Evolutionary conservation across 2,888 invertebrate species (phyloP), one percentile per base, ranked within the genome.

Genomic region (Drosophila longiperda): DNA sequence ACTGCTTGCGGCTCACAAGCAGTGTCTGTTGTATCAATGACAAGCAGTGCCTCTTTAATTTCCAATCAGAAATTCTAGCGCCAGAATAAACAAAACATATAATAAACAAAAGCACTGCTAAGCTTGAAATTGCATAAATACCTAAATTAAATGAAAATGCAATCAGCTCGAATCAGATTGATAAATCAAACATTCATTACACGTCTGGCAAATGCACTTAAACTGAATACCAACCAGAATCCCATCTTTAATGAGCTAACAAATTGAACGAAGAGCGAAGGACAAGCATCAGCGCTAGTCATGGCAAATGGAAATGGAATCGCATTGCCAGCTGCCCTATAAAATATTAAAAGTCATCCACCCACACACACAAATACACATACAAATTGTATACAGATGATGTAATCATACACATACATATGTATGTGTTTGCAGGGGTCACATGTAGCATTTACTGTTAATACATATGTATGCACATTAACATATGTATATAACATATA

Each of bases 341-440:
- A 73, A 85, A 83, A 85, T 83, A 86, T 86, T 83, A 83, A 83
- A 85, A 86, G 73, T 78, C 75, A 67, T 49, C 45, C 77, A 63
- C 29, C 42, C 66, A 59, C 54, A 60, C 60, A 17, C n/a, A 36
- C 50, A 62, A 9, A 48, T 57, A 42, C 26, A 59, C 38, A 38
- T 26, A 42, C 5, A 23, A 9, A n/a, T 42, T 11, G n/a, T 45
- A 45, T 45, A 45, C 8, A 23, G 8, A 45, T 83, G 83, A 83
- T 86, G 87, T 83, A 83, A 83, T 79, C 80, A 57, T 61, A 52
- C 36, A 66, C 29, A 59, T 58, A 23, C 17, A 36, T 9, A 17
- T 45, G 23, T 45, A 54, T 53, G 42, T 45, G 4, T 45, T 45
- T 23, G 40, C 38, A 53, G 57, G 74, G 69, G 74, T 75, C 70